Conservation (phyloP, 2,797 vertebrate species). For the Botia almorhae region DNA sequence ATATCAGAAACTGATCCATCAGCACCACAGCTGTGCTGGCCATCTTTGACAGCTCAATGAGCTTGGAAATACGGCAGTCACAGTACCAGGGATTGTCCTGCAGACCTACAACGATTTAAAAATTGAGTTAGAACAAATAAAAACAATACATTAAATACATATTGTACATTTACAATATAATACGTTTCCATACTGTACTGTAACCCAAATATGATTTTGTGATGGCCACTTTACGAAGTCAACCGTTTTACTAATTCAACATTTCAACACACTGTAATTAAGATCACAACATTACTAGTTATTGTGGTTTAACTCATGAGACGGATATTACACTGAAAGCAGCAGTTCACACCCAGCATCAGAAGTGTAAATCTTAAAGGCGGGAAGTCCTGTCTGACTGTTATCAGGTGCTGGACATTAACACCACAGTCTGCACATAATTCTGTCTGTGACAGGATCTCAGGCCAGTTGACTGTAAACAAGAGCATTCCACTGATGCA, state of each 20-base stretch:
- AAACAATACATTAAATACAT: not conserved
- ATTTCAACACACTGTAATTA: not conserved
- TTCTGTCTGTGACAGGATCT: conserved; percentile 32
- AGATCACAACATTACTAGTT: not conserved
- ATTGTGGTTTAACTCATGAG: not conserved
- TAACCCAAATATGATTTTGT: not conserved
- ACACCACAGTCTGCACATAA: conserved; percentile 28
- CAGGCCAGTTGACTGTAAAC: conserved; percentile 50
- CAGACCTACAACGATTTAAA: conserved; percentile 79
- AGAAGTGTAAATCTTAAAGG: conserved; percentile 6
- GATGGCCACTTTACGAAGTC: too few relatives aligned
- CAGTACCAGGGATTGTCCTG: conserved; percentile 98
- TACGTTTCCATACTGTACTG: not conserved
- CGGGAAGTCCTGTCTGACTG: conserved; percentile 26
- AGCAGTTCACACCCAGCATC: not conserved
- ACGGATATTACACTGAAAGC: not conserved
- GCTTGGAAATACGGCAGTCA: conserved; percentile 93
- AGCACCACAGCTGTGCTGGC: conserved; percentile 78
- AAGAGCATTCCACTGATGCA: conserved; percentile 33
- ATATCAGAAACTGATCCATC: conserved; percentile 86
- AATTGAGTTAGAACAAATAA: not conserved
- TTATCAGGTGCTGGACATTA: conserved; percentile 42
- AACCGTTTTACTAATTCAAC: not conserved
- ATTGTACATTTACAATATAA: not conserved
- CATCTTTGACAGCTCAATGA: conserved; percentile 91